phyloP scores from a whole-genome alignment of 2,888 invertebrate species.

The Meliscaeva auricollis region DNA sequence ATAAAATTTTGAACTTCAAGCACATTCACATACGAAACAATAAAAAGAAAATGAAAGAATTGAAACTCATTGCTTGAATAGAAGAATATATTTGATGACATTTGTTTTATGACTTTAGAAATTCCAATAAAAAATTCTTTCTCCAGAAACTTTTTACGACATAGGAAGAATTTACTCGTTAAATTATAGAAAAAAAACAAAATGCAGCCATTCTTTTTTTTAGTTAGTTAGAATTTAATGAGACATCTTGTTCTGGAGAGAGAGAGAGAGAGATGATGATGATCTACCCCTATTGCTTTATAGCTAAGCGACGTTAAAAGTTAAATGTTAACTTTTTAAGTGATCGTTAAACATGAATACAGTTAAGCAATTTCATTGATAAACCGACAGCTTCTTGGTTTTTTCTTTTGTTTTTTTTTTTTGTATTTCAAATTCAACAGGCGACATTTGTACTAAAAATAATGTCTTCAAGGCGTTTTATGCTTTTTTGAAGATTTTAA shows the following conservation, averaged over 20 bases:
- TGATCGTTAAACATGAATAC: slow-evolving; percentile 14
- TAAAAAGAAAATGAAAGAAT: neutral
- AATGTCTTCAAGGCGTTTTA: slow-evolving; percentile 1
- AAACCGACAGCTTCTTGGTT: slow-evolving; percentile 8
- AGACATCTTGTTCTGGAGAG: neutral
- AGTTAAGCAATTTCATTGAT: slow-evolving; percentile 7
- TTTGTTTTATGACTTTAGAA: slow-evolving; percentile 22
- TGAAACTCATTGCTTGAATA: slow-evolving; percentile 26
- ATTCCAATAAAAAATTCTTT: slow-evolving; percentile 10
- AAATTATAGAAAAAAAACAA: no score
- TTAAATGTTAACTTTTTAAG: slow-evolving; percentile 15
- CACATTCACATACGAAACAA: no score
- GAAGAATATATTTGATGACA: slow-evolving; percentile 4
- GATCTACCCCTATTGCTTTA: neutral
- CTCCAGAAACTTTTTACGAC: slow-evolving; percentile 7
- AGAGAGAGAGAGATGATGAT: neutral
- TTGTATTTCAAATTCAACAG: neutral
- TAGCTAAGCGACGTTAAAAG: neutral
- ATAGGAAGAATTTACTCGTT: neutral
- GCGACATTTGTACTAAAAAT: neutral
- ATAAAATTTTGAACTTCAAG: neutral
- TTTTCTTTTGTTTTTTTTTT: neutral
- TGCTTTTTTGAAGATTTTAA: neutral
- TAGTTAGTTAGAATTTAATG: neutral
- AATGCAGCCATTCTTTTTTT: slow-evolving; percentile 3